A percentile compares a stretch with the other conserved stretches of the same genome.
phyloP scores from a whole-genome alignment of 64 coral and sea anemone species.

The Trachythela sp. region DNA sequence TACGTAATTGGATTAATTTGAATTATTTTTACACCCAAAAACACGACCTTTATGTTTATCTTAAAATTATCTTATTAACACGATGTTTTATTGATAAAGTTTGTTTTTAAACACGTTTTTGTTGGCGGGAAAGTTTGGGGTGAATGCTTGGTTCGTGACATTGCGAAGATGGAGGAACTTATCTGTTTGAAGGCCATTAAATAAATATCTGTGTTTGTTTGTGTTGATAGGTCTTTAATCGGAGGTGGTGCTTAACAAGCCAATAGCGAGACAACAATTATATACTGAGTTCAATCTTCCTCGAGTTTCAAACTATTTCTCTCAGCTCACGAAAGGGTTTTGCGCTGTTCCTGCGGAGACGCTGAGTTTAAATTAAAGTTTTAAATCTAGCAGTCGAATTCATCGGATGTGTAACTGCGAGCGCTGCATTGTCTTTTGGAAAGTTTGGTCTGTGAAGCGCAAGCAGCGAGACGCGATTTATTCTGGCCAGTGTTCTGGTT shows the following conservation, averaged over 20 bases:
- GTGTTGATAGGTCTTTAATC: not conserved
- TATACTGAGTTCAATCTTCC: not conserved
- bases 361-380: not conserved
- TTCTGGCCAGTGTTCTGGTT: not conserved
- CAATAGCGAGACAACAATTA: not conserved
- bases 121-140: not conserved
- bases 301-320: not conserved
- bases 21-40: not conserved
- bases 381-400: not conserved
- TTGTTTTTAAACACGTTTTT: not conserved
- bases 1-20: conserved; percentile 3
- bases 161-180: no score
- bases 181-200: not conserved
- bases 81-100: not conserved
- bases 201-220: not conserved
- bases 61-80: not conserved
- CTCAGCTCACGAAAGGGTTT: not conserved
- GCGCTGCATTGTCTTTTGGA: not conserved
- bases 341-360: not conserved
- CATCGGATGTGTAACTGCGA: not conserved
- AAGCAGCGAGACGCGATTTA: not conserved
- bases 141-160: not conserved
- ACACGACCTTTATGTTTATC: not conserved
- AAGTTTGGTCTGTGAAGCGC: not conserved
- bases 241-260: not conserved